Conservation (phyloP, 2,113 vertebrate species). For the Noctilio leporinus region DNA sequence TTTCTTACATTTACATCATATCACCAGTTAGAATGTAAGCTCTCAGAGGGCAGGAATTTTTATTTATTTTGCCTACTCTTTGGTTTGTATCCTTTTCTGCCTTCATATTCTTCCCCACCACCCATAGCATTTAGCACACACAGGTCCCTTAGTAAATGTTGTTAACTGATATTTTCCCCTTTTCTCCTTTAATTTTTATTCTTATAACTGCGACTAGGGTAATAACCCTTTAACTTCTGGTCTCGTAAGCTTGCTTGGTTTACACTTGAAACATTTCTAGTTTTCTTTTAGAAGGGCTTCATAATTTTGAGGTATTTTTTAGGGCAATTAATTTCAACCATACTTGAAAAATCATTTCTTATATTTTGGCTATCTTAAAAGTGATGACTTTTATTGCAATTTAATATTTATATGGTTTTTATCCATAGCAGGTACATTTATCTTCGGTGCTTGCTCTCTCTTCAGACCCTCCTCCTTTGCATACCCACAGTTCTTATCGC, state of each 20-base stretch:
- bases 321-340: background rate
- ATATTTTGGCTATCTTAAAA: background rate
- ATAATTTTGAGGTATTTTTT: conserved; percentile 2
- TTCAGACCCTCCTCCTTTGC: background rate
- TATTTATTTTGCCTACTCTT: background rate
- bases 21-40: conserved; percentile 8
- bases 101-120: background rate
- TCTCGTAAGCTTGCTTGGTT: background rate
- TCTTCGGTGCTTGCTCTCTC: background rate
- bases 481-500: background rate
- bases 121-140: background rate
- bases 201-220: background rate
- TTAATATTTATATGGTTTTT: background rate
- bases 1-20: background rate
- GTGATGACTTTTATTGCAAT: conserved; percentile 1
- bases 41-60: background rate
- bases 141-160: background rate
- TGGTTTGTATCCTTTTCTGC: conserved; percentile 20
- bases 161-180: background rate
- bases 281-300: background rate
- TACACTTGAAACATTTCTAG: background rate
- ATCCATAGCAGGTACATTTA: background rate
- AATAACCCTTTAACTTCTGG: background rate
- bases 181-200: background rate
- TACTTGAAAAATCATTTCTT: conserved; percentile 4